Percentiles rank a stretch among this genome's conserved stretches.
These are phyloP conservation scores for Chelmon rostratus DNA, from an alignment of 2,797 vertebrate species.

Conservation along the genomic window DNA sequence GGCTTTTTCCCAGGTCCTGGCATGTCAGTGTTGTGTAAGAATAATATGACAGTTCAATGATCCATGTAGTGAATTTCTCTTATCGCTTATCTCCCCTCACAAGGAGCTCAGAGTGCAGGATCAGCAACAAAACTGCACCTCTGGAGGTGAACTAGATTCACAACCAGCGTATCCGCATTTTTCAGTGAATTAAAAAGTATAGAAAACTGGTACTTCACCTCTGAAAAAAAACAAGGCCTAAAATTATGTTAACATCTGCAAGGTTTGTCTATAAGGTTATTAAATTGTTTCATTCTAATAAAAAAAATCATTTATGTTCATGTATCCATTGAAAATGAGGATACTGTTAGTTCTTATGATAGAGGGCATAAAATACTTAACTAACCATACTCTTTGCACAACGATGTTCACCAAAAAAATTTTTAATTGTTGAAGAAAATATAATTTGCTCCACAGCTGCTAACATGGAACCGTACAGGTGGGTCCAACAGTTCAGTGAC, in stretches of 20 bases:
- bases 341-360: not conserved
- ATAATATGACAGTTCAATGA: conserved; percentile 33
- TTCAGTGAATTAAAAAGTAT: not conserved
- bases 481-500: not conserved
- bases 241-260: not conserved
- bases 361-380: not conserved
- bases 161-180: not conserved
- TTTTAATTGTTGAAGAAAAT: not conserved
- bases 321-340: not conserved
- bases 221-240: not conserved
- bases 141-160: not conserved
- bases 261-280: not conserved
- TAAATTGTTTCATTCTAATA: not conserved
- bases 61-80: conserved; percentile 13
- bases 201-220: not conserved
- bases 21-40: conserved; percentile 41
- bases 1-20: conserved; percentile 51
- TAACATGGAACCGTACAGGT: not conserved
- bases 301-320: not conserved
- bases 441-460: not conserved
- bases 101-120: conserved; percentile 12
- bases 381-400: not conserved
- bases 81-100: conserved; percentile 3
- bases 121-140: conserved; percentile 5
- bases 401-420: not conserved